Base-by-base conservation (phyloP, 2,113 vertebrate genomes). In the Plecotus auritus region DNA sequence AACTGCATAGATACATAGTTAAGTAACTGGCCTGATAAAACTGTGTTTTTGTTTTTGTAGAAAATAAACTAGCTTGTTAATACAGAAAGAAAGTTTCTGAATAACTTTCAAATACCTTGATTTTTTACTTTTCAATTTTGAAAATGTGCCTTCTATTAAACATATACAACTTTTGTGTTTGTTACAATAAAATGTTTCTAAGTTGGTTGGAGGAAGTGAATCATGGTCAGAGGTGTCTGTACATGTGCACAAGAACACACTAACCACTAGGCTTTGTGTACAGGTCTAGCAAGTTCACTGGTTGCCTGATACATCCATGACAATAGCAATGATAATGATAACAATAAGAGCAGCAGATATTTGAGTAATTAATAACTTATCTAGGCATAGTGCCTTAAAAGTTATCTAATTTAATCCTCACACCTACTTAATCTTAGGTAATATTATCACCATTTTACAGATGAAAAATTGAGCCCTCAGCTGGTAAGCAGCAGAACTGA, bases 11-110 rank as follows among this genome's bases (percentile, higher is more conserved):
- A 69, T 51, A 70, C 2, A 74, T 4, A 92, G 42, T 69, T 90
- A 95, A 85, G 72, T 73, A 90, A 94, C 11, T 73, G 17, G 42
- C 47, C 54, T 78, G 40, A 77, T 42, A 76, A 87, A 94, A 54
- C 18, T 82, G 17, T 14, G 64, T 85, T 93, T 85, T 95, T 90
- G 54, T 80, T 45, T 94, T 92, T n/a, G 69, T 56, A 61, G 56
- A 37, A 93, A 94, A 86, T 88, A 91, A 66, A 92, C 23, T 76
- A 40, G 9, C 51, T 88, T 42, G 69, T 74, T 95, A 81, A 42
- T 40, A 87, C 78, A 82, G 45, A 14, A 84, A 76, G 4, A 23
- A 82, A 23, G 2, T 4, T 78, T 54, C 12, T 16, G 22, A 69
- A n/a, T 86, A 91, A 20, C 56, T 89, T 94, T 92, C 7, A 84